Evolutionary conservation across 2,113 vertebrate species (phyloP).

Genomic region (Carassius carassius): DNA sequence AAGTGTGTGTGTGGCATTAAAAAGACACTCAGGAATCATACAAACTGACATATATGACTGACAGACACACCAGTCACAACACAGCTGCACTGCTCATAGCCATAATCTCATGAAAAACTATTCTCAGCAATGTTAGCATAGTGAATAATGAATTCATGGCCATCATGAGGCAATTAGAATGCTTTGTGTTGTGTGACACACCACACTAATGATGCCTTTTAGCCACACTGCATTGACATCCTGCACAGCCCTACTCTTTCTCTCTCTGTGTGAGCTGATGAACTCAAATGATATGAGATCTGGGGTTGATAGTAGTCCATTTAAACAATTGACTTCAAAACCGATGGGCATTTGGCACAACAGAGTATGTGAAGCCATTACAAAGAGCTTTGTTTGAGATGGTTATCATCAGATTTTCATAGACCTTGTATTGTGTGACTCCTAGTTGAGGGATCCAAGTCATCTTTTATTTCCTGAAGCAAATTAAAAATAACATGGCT

Average conservation of each 20-base stretch:
- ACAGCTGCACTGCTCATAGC: not conserved
- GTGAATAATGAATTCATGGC: conserved; percentile 17
- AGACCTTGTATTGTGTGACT: no score
- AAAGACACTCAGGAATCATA: conserved; percentile 12
- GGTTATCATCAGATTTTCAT: conserved; percentile 6
- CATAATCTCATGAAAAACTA: not conserved
- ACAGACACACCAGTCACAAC: not conserved
- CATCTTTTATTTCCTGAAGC: no score
- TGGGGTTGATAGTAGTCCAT: conserved; percentile 28
- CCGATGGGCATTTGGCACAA: not conserved
- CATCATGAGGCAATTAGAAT: conserved; percentile 25
- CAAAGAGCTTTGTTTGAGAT: conserved; percentile 7
- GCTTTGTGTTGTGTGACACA: conserved; percentile 24
- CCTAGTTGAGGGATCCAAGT: no score
- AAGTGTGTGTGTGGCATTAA: conserved; percentile 21
- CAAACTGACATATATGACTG: conserved; percentile 9
- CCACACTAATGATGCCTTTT: conserved; percentile 33
- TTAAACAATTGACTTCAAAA: conserved; percentile 4
- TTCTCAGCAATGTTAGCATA: conserved; percentile 11
- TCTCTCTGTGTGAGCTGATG: conserved; percentile 28
- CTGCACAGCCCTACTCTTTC: conserved; percentile 13
- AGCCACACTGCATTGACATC: conserved; percentile 27
- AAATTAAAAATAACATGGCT: no score
- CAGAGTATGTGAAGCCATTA: not conserved
- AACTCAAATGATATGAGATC: conserved; percentile 39